These are phyloP conservation scores for Melanotaenia maccullochi DNA, from an alignment of 2,797 vertebrate genomes.

Conservation along the genomic window DNA sequence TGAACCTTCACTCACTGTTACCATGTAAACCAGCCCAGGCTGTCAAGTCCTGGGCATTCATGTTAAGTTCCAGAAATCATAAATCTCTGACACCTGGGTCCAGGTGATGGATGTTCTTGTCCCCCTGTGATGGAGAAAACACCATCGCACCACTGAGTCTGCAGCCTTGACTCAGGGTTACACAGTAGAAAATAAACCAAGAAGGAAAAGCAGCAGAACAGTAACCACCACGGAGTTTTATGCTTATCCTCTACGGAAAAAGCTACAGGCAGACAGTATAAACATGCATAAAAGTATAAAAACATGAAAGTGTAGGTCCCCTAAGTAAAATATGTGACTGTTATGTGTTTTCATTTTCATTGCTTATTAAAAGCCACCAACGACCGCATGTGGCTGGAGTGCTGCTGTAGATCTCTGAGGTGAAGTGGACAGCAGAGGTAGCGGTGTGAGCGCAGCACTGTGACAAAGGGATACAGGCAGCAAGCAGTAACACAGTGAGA, in stretches of 20 bases:
- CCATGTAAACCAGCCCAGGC: slow-evolving; percentile 67
- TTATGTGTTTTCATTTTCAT: slow-evolving; percentile 21
- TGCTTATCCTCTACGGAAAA: background rate
- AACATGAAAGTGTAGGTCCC: background rate
- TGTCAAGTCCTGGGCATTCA: slow-evolving; percentile 63
- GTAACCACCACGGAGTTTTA: background rate
- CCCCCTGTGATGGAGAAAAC: slow-evolving; percentile 17
- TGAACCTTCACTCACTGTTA: slow-evolving; percentile 39
- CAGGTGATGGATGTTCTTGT: slow-evolving; percentile 47
- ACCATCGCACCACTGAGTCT: slow-evolving; percentile 3
- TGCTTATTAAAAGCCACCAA: background rate
- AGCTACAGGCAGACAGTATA: background rate
- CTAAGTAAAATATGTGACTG: background rate
- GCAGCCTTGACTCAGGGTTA: slow-evolving; percentile 1
- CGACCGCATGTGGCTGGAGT: slow-evolving; percentile 2
- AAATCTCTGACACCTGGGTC: slow-evolving; percentile 11
- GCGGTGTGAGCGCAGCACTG: background rate
- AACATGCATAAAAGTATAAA: background rate
- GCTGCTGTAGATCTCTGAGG: background rate
- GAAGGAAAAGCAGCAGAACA: background rate
- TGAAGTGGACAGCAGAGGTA: background rate
- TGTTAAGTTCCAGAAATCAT: slow-evolving; percentile 14
- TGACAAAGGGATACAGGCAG: slow-evolving; percentile 7
- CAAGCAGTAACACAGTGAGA: slow-evolving; percentile 7
- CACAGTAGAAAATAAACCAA: background rate